Evolutionary conservation across 37 sponge, comb jelly and placozoan species (phyloP).

Genomic region (Ianthella basta): DNA sequence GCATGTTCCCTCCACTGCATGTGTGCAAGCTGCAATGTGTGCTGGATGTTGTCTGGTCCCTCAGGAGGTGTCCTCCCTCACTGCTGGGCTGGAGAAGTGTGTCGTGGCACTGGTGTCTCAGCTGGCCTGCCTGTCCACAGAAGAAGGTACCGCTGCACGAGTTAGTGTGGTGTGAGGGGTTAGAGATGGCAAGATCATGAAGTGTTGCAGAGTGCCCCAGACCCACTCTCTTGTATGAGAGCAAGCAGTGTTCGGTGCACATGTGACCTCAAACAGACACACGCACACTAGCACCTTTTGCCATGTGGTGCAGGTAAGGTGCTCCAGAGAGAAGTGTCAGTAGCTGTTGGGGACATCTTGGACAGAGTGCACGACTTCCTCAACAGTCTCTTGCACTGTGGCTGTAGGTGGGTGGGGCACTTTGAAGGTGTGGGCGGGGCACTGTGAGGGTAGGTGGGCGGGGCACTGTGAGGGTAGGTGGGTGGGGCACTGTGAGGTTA

Average conservation of each 20-base stretch:
- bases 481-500: no score
- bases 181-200: not conserved
- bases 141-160: no score
- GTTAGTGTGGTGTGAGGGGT: not conserved
- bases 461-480: no score
- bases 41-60: no score
- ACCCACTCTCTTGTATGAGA: no score
- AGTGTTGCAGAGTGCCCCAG: no score
- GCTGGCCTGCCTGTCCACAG: not conserved
- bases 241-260: no score
- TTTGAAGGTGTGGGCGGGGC: not conserved
- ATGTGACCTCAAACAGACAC: no score
- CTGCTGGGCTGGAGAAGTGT: slow-evolving; percentile 6
- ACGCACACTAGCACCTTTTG: no score
- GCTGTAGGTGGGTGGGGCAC: slow-evolving; percentile 23
- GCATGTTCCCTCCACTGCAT: not conserved
- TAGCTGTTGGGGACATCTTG: not conserved
- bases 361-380: not conserved
- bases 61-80: slow-evolving; percentile 1
- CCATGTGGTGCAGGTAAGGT: not conserved
- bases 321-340: not conserved
- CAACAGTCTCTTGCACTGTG: not conserved
- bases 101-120: not conserved
- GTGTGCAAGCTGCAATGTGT: not conserved
- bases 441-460: no score